Conservation (phyloP, 2,888 invertebrate genomes). For the Hirtodrosophila alboralis region DNA sequence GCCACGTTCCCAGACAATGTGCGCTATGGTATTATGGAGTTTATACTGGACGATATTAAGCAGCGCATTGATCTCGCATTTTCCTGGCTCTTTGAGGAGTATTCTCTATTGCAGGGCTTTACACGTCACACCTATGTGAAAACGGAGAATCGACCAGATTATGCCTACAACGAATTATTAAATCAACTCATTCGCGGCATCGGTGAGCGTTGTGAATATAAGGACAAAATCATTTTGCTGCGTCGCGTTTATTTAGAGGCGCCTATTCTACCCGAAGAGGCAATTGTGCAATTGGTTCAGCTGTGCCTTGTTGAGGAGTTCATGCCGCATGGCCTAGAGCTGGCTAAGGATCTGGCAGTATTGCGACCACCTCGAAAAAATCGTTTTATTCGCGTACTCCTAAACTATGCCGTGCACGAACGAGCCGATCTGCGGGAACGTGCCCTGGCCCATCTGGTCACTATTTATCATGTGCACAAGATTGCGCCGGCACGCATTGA, state of each 20-base stretch:
- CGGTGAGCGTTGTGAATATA: constrained; percentile 84
- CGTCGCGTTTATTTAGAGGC: constrained; percentile 93
- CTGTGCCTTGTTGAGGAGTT: constrained; percentile 90
- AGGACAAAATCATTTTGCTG: constrained; percentile 85
- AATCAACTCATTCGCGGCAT: constrained; percentile 89
- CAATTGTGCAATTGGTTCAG: constrained; percentile 91
- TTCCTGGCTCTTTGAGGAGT: constrained; percentile 98
- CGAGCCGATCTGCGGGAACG: constrained; percentile 88
- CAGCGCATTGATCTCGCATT: constrained; percentile 94
- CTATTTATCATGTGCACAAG: constrained; percentile 86
- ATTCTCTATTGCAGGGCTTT: constrained; percentile 92
- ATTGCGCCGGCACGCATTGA: constrained; percentile 86
- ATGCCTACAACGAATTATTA: constrained; percentile 93
- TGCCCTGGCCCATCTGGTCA: constrained; percentile 86
- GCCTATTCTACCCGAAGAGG: constrained; percentile 94
- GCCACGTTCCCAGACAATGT: constrained; percentile 92
- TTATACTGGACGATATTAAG: constrained; percentile 93
- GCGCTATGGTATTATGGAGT: constrained; percentile 90
- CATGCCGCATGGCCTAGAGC: constrained; percentile 89
- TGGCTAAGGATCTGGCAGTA: constrained; percentile 94
- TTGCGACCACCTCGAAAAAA: constrained; percentile 93
- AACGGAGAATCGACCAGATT: constrained; percentile 88
- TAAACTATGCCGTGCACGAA: constrained; percentile 86
- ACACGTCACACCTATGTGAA: constrained; percentile 84
- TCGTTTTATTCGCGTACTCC: constrained; percentile 91